phyloP scores from a whole-genome alignment of 2,113 vertebrate genomes.

The Saiga tatarica region DNA sequence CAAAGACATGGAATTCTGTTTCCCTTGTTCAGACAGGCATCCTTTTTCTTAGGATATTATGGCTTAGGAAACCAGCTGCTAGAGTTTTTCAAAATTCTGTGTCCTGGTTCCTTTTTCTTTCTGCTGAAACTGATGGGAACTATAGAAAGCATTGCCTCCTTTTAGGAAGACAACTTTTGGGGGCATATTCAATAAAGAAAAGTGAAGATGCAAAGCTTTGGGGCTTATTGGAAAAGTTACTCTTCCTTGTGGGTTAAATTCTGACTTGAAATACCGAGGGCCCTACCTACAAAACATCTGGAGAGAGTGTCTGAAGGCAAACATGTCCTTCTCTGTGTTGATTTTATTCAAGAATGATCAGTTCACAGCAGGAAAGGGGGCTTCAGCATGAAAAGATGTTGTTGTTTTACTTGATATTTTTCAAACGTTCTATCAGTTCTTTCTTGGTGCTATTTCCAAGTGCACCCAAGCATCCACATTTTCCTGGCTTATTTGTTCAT shows the following conservation, averaged over 20 bases:
- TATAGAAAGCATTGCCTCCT: background rate
- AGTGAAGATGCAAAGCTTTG: background rate
- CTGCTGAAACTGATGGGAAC: background rate
- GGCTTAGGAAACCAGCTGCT: background rate
- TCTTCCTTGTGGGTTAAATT: background rate
- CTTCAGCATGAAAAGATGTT: background rate
- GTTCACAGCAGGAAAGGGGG: background rate
- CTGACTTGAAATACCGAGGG: background rate
- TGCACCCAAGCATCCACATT: slow-evolving; percentile 26
- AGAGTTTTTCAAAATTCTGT: background rate
- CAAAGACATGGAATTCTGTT: background rate
- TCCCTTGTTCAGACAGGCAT: background rate
- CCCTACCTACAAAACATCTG: background rate
- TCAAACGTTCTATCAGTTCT: slow-evolving; percentile 23
- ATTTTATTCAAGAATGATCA: background rate
- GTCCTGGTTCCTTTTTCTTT: background rate
- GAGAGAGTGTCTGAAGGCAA: background rate
- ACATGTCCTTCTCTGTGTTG: background rate
- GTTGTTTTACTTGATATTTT: slow-evolving; percentile 26
- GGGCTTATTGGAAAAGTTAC: background rate
- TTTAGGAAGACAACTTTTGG: background rate
- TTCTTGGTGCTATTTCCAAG: slow-evolving; percentile 24
- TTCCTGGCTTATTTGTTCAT: slow-evolving; percentile 36
- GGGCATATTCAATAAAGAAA: background rate
- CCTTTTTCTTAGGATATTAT: background rate